phyloP scores from a whole-genome alignment of 1,140 invertebrate species.

The Hypothenemus hampei region DNA sequence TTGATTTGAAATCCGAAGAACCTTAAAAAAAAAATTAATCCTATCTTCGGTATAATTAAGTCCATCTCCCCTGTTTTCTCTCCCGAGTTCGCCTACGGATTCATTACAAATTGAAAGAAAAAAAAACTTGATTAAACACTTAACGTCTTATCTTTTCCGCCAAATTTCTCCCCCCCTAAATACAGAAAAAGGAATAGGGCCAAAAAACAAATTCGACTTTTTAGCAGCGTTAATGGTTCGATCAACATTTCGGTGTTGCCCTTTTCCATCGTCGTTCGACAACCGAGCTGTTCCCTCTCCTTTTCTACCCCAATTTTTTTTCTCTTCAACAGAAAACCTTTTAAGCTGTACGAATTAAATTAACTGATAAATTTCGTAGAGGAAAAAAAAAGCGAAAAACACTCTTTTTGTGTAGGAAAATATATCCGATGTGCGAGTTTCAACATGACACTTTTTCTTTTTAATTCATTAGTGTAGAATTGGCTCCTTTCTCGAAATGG shows the following conservation, averaged over 20 bases:
- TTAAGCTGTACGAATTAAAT: conserved; percentile 10
- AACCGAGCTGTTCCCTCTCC: neutral
- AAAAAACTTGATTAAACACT: neutral
- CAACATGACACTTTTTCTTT: no score
- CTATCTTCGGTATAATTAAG: no score
- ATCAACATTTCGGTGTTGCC: conserved; percentile 3
- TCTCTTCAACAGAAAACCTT: conserved; percentile 2
- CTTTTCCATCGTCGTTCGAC: neutral
- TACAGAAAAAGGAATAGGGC: neutral
- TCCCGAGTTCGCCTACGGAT: no score
- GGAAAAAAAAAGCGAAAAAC: neutral
- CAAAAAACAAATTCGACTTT: conserved; percentile 8
- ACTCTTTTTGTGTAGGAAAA: neutral
- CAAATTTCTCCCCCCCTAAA: neutral
- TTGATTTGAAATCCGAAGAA: no score
- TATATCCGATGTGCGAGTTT: no score
- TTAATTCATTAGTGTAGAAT: no score
- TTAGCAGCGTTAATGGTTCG: conserved; percentile 7
- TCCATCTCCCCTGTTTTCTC: no score
- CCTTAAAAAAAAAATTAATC: no score
- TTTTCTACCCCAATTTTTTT: no score
- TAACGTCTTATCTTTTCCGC: neutral
- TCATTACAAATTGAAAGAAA: no score
- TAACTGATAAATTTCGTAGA: neutral
- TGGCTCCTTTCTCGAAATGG: no score